Base-by-base conservation (phyloP, 1,140 invertebrate genomes). In the Lasioglossum albipes region DNA sequence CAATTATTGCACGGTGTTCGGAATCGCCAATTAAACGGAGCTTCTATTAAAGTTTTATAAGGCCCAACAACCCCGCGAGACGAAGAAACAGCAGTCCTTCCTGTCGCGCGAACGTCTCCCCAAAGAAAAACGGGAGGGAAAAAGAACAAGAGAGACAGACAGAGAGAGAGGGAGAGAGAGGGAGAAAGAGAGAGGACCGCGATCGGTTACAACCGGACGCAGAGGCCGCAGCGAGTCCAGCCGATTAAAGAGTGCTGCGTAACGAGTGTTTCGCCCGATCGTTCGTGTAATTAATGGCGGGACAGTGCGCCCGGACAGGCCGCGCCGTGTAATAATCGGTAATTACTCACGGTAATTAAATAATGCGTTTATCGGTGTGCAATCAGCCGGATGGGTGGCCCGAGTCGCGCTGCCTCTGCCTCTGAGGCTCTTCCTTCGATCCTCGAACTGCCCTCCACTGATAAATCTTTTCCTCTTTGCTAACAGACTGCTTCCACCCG, bases 271-370 rank as follows among this genome's bases (percentile, higher is more conserved):
- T 83, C 81, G 72, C 79, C 78, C 76, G 81, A 83, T 88, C 82
- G 80, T 78, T 83, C 67, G 72, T 76, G 82, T 90, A 91, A 91
- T 92, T 90, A 91, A 91, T 88, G 86, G 76, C 84, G 76, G 62
- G 64, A 83, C 64, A 75, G 76, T 73, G 79, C 73, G 78, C 65
- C 77, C 65, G 69, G 82, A 83, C 87, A 88, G 75, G 66, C 79
- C 83, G 72, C 79, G 78, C 75, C 83, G 82, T 87, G 85, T 88
- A 91, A 90, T 91, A 90, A 92, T 91, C 87, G 82, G 82, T 89
- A 91, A 91, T 91, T 91, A 89, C 85, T 87, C 77, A 81, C 66
- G 78, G 88, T 92, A 91, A 93, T 92, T 93, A 92, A 92, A 91
- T 93, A 92, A 91, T 91, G 77, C 88, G 79, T 87, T 87, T 89